phyloP scores from a whole-genome alignment of 2,797 vertebrate species.

The Aselliscus stoliczkanus region DNA sequence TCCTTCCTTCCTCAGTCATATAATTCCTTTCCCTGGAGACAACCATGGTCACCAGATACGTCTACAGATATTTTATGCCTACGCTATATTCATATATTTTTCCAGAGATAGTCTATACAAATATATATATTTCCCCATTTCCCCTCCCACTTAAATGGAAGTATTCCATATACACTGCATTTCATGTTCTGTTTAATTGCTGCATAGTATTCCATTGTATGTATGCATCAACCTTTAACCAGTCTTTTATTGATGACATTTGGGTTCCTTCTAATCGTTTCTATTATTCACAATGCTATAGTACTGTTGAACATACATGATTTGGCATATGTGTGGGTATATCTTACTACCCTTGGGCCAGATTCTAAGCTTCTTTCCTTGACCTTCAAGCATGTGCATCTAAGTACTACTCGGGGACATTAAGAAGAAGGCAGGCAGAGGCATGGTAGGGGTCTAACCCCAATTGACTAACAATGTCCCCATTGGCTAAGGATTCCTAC shows the following conservation, averaged over 20 bases:
- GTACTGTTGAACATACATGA: not conserved
- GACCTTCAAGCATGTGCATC: not conserved
- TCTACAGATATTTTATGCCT: not conserved
- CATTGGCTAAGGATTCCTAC: constrained; percentile 6
- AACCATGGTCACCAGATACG: not conserved
- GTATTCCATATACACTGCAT: not conserved
- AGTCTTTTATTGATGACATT: not conserved
- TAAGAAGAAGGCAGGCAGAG: not conserved
- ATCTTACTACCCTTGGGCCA: not conserved
- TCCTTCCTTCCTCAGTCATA: not conserved
- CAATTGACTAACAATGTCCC: not conserved
- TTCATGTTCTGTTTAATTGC: constrained; percentile 17
- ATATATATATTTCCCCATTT: not conserved
- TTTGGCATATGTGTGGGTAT: not conserved
- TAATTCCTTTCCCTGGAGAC: not conserved
- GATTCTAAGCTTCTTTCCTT: constrained; percentile 34
- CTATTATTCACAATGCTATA: not conserved
- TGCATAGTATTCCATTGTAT: not conserved
- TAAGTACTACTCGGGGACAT: not conserved
- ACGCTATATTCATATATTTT: not conserved
- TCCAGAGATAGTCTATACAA: not conserved
- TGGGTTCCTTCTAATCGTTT: not conserved
- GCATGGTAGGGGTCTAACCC: not conserved
- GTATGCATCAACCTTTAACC: not conserved
- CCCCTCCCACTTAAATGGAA: not conserved